phyloP scores from a whole-genome alignment of 2,888 invertebrate genomes.

The Heliconius ethilla region DNA sequence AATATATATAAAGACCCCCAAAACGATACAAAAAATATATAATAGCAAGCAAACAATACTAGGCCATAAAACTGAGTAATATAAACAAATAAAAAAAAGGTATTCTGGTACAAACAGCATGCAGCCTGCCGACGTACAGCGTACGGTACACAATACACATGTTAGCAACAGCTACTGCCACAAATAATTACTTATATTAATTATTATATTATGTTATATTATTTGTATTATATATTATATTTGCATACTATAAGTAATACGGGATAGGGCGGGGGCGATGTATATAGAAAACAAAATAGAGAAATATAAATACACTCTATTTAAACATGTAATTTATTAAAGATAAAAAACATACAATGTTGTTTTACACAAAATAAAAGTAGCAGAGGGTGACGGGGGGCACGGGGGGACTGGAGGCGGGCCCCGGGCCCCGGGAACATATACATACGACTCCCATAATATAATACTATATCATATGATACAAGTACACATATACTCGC shows the following conservation, averaged over 20 bases:
- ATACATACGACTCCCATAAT: constrained; percentile 76
- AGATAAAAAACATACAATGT: constrained; percentile 80
- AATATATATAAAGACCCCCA: constrained; percentile 47
- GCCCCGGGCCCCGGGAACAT: constrained; percentile 57
- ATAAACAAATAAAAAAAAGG: constrained; percentile 77
- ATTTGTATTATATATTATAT: constrained; percentile 40
- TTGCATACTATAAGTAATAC: constrained; percentile 63
- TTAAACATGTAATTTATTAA: constrained; percentile 82
- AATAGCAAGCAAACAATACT: constrained; percentile 65
- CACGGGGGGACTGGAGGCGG: constrained; percentile 60
- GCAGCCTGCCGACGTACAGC: constrained; percentile 73
- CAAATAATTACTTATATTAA: constrained; percentile 69
- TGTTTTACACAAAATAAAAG: constrained; percentile 81
- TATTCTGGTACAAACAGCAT: constrained; percentile 75
- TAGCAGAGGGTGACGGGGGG: constrained; percentile 71
- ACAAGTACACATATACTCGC: constrained; percentile 75
- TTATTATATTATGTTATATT: constrained; percentile 57
- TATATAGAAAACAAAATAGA: constrained; percentile 78
- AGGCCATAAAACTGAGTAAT: constrained; percentile 67
- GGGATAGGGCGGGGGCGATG: constrained; percentile 70
- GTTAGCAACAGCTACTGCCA: constrained; percentile 71
- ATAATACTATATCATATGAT: constrained; percentile 79
- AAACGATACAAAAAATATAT: constrained; percentile 44
- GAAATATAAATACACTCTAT: constrained; percentile 81
- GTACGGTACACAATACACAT: constrained; percentile 68